These are phyloP conservation scores for Hirtodrosophila confusa DNA, from an alignment of 2,888 invertebrate species.

Conservation along the genomic window DNA sequence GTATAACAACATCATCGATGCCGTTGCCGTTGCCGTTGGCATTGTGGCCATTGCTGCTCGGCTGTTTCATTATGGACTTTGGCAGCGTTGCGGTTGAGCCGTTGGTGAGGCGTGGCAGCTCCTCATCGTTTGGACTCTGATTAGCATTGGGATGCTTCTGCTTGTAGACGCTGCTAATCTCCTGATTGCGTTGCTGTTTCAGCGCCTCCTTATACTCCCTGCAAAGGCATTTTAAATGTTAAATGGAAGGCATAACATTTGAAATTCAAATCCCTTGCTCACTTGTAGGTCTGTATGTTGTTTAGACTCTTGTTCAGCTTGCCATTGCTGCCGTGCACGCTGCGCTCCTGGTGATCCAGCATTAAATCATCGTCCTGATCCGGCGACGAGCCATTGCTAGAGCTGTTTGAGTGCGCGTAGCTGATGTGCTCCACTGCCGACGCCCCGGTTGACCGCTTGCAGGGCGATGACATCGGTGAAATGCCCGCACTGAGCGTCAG, in stretches of 20 bases:
- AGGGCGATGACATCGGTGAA: constrained; percentile 68
- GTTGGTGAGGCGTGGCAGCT: constrained; percentile 52
- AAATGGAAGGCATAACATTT: neutral
- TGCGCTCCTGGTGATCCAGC: constrained; percentile 74
- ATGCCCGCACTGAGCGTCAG: constrained; percentile 55
- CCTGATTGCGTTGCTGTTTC: constrained; percentile 92
- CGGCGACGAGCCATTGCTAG: constrained; percentile 82
- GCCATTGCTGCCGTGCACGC: constrained; percentile 72
- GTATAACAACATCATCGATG: constrained; percentile 80
- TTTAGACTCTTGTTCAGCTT: constrained; percentile 81
- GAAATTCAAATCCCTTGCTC: constrained; percentile 8
- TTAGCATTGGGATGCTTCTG: constrained; percentile 74
- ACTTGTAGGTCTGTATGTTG: constrained; percentile 84
- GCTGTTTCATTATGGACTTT: constrained; percentile 81
- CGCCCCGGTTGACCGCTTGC: constrained; percentile 49
- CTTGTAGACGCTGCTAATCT: constrained; percentile 88
- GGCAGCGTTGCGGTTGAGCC: constrained; percentile 62
- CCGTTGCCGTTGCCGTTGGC: constrained; percentile 49
- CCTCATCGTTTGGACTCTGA: constrained; percentile 72
- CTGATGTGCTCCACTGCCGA: constrained; percentile 50
- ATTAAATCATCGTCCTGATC: constrained; percentile 81
- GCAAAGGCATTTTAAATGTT: constrained; percentile 73
- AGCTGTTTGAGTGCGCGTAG: constrained; percentile 78
- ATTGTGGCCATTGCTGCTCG: constrained; percentile 59
- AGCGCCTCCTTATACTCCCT: constrained; percentile 95